Conservation (phyloP, 2,888 invertebrate species). For the Cryptocephalus moraei region DNA sequence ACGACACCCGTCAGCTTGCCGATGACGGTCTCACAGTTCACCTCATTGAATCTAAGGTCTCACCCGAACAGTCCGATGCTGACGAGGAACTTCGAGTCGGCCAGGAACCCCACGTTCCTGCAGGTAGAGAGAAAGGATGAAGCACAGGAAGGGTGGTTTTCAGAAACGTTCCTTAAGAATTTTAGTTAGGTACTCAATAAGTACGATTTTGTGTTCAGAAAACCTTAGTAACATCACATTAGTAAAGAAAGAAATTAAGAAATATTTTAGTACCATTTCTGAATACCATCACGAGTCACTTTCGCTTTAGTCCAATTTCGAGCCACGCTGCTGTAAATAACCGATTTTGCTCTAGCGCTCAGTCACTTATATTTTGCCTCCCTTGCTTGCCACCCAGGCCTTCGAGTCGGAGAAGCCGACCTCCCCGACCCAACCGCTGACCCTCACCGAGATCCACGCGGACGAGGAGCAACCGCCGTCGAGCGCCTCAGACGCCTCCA, state of each 20-base stretch:
- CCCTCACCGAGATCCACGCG: constrained; percentile 22
- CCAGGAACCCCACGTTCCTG: constrained; percentile 21
- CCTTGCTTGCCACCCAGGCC: no score
- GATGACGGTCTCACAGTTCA: constrained; percentile 51
- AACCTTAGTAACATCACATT: no score
- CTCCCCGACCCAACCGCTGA: constrained; percentile 14
- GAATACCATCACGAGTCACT: no score
- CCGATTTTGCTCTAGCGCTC: not conserved
- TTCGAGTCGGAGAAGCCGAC: constrained; percentile 18
- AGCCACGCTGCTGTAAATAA: not conserved
- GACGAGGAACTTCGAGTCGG: constrained; percentile 21
- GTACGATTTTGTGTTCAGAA: no score
- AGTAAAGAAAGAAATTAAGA: no score
- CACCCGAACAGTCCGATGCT: constrained; percentile 42
- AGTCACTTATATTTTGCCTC: no score
- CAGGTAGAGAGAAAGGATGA: constrained; percentile 23
- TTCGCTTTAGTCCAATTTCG: not conserved
- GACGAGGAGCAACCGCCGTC: constrained; percentile 19
- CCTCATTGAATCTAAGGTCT: constrained; percentile 40
- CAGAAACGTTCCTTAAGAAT: no score
- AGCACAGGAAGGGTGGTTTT: no score
- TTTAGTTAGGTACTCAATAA: no score
- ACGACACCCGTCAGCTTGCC: constrained; percentile 44
- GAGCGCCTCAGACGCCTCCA: constrained; percentile 30
- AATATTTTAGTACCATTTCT: no score